phyloP scores from a whole-genome alignment of 2,113 vertebrate genomes.

The Hydropotes inermis region DNA sequence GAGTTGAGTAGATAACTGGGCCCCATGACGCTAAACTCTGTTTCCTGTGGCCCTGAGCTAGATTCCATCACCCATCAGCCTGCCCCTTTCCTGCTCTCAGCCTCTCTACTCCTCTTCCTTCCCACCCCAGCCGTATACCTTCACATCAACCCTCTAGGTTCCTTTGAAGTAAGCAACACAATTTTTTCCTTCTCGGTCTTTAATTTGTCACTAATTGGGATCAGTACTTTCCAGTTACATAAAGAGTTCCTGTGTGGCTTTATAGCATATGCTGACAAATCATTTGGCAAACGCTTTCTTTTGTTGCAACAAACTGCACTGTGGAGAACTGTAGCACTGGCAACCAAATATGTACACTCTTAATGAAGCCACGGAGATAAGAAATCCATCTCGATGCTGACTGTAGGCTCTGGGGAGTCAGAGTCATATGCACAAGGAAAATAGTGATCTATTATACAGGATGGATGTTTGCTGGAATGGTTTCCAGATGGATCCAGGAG shows the following conservation, averaged over 20 bases:
- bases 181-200: conserved; percentile 19
- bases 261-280: conserved; percentile 61
- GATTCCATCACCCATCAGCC: neutral
- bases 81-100: neutral
- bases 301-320: conserved; percentile 69
- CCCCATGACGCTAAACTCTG: neutral
- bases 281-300: conserved; percentile 39
- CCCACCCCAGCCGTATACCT: neutral
- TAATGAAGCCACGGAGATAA: conserved; percentile 79
- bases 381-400: conserved; percentile 72
- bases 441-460: conserved; percentile 73
- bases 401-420: conserved; percentile 63
- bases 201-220: conserved; percentile 65
- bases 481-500: conserved; percentile 79
- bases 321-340: conserved; percentile 46
- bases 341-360: conserved; percentile 61
- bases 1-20: neutral
- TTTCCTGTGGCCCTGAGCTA: neutral
- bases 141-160: neutral
- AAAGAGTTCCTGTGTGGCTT: conserved; percentile 58
- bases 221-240: conserved; percentile 35
- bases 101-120: neutral
- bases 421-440: conserved; percentile 73
- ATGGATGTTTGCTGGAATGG: conserved; percentile 67
- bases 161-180: neutral